Percentiles rank a stretch among this genome's conserved stretches.
Evolutionary conservation across 2,888 invertebrate genomes (phyloP).

Genomic region (Sphaeridia pumilis): DNA sequence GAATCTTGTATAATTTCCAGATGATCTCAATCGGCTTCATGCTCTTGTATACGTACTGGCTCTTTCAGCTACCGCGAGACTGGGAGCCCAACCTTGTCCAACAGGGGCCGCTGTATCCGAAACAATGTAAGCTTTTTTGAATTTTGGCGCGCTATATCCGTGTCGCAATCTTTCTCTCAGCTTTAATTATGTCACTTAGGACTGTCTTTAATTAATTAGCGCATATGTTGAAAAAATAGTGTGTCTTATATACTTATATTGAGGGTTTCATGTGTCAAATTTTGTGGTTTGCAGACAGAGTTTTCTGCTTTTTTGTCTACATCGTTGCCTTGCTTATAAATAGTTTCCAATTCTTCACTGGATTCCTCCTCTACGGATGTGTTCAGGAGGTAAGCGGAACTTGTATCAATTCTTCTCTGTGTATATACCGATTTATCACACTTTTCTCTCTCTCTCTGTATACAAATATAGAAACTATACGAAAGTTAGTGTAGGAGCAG

Average conservation of each 20-base stretch:
- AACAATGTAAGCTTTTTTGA: constrained; percentile 5
- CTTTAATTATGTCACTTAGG: too few species aligned
- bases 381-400: constrained; percentile 1
- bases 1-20: too few species aligned
- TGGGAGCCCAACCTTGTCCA: constrained; percentile 5
- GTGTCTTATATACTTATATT: too few species aligned
- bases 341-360: constrained; percentile 14
- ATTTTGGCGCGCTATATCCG: too few species aligned
- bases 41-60: constrained; percentile 11
- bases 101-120: constrained; percentile 10
- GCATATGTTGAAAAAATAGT: too few species aligned
- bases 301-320: constrained; percentile 16
- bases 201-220: too few species aligned
- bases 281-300: constrained; percentile 8
- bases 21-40: constrained; percentile 10
- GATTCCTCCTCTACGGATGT: constrained; percentile 8
- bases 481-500: too few species aligned
- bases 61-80: constrained; percentile 11
- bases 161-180: too few species aligned
- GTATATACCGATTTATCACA: background rate
- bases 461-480: too few species aligned
- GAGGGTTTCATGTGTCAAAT: too few species aligned
- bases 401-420: background rate
- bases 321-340: constrained; percentile 13
- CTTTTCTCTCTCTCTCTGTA: too few species aligned